phyloP scores from a whole-genome alignment of 2,113 vertebrate species.

The Dasyurus viverrinus region DNA sequence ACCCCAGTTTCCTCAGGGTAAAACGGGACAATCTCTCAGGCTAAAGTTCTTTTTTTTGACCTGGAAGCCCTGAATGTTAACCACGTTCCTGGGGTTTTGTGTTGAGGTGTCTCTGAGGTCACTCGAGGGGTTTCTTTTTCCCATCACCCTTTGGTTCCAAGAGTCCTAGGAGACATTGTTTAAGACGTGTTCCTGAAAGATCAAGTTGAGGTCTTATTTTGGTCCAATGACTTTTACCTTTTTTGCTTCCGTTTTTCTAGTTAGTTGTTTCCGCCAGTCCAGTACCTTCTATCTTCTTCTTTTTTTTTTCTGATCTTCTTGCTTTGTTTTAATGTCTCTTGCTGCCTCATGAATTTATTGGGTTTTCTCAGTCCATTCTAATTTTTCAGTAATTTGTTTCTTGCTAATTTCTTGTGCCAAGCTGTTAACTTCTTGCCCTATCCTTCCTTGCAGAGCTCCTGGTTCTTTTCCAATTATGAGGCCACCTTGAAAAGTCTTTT shows the following conservation, averaged over 20 bases:
- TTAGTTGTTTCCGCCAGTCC: neutral
- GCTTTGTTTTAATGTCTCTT: neutral
- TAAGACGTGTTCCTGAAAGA: neutral
- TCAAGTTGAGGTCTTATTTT: neutral
- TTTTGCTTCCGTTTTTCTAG: neutral
- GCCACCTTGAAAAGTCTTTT: neutral
- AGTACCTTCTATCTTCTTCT: neutral
- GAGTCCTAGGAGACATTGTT: neutral
- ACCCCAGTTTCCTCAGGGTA: neutral
- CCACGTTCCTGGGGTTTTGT: neutral
- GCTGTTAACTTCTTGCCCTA: neutral
- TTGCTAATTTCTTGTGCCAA: neutral
- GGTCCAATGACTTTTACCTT: neutral
- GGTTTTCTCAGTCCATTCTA: neutral
- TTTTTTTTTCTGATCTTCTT: neutral
- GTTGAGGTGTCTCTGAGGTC: neutral
- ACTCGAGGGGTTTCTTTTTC: neutral
- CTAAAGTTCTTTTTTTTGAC: neutral
- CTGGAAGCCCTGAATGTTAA: neutral
- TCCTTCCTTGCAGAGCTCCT: neutral
- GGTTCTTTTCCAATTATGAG: neutral
- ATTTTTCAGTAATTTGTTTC: neutral
- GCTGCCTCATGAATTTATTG: neutral
- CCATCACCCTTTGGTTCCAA: neutral
- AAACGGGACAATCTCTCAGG: neutral